Conservation (phyloP, 2,888 invertebrate species). For the Nowickia ferox region DNA sequence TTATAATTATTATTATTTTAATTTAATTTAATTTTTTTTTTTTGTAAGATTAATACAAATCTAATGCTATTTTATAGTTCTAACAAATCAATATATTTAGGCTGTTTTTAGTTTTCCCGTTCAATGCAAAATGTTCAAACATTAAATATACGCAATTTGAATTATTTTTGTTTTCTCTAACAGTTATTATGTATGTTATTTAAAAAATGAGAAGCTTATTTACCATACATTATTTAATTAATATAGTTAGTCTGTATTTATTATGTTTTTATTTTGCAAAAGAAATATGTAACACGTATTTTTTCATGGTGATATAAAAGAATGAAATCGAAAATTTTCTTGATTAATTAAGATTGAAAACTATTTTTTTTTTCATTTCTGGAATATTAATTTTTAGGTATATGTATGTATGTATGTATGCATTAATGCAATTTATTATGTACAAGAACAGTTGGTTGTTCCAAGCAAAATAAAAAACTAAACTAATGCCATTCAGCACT, state of each 20-base stretch:
- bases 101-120: constrained; percentile 43
- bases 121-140: constrained; percentile 63
- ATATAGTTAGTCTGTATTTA: constrained; percentile 14
- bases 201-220: constrained; percentile 67
- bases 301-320: constrained; percentile 56
- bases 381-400: constrained; percentile 55
- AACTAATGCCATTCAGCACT: neutral
- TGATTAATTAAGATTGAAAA: constrained; percentile 37
- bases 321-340: constrained; percentile 54
- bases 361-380: constrained; percentile 43
- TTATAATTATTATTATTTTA: constrained; percentile 45
- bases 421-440: constrained; percentile 50
- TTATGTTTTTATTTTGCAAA: constrained; percentile 51
- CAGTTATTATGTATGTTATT: constrained; percentile 46
- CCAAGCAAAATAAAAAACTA: constrained; percentile 6
- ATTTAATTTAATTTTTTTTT: constrained; percentile 19
- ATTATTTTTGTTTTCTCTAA: constrained; percentile 46
- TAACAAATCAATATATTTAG: constrained; percentile 69
- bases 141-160: constrained; percentile 56
- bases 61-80: constrained; percentile 61
- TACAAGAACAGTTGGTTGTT: constrained; percentile 48
- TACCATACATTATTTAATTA: constrained; percentile 49
- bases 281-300: constrained; percentile 48
- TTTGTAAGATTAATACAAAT: constrained; percentile 63
- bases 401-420: constrained; percentile 22